These are phyloP conservation scores for Cephalopterus ornatus DNA, from an alignment of 2,113 vertebrate genomes.

Conservation along the genomic window DNA sequence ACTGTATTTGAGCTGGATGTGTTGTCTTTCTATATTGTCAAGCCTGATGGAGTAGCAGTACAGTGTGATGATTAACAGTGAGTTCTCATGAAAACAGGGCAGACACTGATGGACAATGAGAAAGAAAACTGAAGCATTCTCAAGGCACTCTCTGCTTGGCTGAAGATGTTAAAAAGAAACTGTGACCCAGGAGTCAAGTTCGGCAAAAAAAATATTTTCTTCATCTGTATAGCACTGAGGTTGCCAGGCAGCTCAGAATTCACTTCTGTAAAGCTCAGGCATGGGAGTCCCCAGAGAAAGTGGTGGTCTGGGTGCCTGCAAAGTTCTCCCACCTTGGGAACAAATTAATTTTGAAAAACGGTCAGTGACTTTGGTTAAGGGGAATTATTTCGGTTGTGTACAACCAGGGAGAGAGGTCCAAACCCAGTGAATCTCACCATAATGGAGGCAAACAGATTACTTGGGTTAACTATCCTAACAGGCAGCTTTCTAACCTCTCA, in stretches of 20 bases:
- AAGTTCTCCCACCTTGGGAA: background rate
- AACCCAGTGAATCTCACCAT: background rate
- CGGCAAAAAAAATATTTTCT: background rate
- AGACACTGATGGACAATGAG: background rate
- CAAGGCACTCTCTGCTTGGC: background rate
- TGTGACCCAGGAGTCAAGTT: background rate
- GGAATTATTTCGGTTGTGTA: background rate
- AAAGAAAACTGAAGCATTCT: background rate
- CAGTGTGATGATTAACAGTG: background rate
- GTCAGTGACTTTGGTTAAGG: background rate
- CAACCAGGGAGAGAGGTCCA: background rate
- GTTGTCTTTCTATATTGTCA: rapidly evolving
- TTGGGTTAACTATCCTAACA: background rate
- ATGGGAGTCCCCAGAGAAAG: background rate
- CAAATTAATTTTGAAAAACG: background rate
- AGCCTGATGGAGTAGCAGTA: background rate
- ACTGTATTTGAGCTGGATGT: background rate
- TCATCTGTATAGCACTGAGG: background rate
- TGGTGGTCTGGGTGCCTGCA: background rate
- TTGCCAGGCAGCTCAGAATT: background rate
- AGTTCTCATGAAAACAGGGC: background rate
- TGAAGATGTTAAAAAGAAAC: background rate
- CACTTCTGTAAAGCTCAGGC: background rate
- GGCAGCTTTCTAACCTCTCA: background rate
- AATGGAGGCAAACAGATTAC: background rate